A percentile compares a stretch with the other conserved stretches of the same genome.
Evolutionary conservation across 1,140 invertebrate species (phyloP).

Genomic region (Magallana angulata): DNA sequence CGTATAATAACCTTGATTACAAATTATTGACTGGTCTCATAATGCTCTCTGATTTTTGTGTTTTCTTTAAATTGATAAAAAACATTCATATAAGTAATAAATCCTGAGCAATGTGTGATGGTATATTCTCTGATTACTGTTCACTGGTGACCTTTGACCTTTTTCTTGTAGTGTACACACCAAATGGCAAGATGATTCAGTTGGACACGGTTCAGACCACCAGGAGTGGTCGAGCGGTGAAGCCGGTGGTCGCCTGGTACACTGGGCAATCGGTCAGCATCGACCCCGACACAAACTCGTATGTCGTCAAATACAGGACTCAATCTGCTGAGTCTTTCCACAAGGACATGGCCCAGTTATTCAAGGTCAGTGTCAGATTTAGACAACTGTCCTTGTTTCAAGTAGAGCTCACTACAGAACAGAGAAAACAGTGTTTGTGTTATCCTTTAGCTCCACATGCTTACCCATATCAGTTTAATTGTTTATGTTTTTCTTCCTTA

Average conservation of each 20-base stretch:
- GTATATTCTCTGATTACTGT: neutral
- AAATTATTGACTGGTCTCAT: too few relatives aligned
- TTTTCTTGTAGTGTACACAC: conserved; percentile 44
- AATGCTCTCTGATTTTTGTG: too few relatives aligned
- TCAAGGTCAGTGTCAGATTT: conserved; percentile 22
- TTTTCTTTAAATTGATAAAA: neutral
- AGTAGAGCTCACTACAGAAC: too few relatives aligned
- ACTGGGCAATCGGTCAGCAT: conserved; percentile 46
- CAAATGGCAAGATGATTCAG: conserved; percentile 39
- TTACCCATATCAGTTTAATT: too few relatives aligned
- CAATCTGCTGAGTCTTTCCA: conserved; percentile 31
- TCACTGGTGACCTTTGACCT: conserved; percentile 4
- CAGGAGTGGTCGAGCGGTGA: conserved; percentile 54
- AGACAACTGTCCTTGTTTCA: too few relatives aligned
- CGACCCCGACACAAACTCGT: conserved; percentile 35
- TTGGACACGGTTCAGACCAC: conserved; percentile 48
- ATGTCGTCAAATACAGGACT: conserved; percentile 33
- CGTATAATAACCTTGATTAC: too few relatives aligned
- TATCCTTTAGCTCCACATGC: too few relatives aligned
- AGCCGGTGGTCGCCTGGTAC: conserved; percentile 58
- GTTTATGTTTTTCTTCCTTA: too few relatives aligned
- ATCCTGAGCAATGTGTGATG: neutral
- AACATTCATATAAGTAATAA: neutral
- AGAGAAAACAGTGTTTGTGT: too few relatives aligned
- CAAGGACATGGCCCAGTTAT: conserved; percentile 30